Percentiles rank a stretch among this genome's conserved stretches.
These are phyloP conservation scores for Parochlus steinenii DNA, from an alignment of 2,888 invertebrate species.

Conservation along the genomic window DNA sequence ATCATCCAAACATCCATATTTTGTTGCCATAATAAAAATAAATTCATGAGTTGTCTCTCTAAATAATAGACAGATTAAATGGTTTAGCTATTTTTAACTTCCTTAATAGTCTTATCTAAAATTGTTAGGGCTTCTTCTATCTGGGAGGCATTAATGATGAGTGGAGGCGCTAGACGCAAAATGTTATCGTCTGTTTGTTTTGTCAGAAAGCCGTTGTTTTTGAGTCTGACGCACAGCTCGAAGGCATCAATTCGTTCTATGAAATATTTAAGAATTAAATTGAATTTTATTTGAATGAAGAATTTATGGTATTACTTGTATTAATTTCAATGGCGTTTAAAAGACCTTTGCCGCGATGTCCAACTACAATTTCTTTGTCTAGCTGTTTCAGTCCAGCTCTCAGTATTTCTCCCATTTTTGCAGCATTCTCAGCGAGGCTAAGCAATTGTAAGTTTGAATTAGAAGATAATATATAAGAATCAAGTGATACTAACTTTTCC, in stretches of 20 bases:
- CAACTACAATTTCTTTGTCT: slow-evolving; percentile 52
- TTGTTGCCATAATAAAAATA: too few relatives aligned
- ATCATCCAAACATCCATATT: too few relatives aligned
- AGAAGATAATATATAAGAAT: too few relatives aligned
- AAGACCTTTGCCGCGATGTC: slow-evolving; percentile 76
- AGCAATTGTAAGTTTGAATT: too few relatives aligned
- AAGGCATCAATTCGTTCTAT: slow-evolving; percentile 46
- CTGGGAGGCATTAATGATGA: slow-evolving; percentile 69
- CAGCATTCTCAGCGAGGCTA: slow-evolving; percentile 72
- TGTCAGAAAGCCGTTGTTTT: slow-evolving; percentile 79
- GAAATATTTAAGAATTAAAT: slow-evolving; percentile 30
- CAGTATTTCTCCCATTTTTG: slow-evolving; percentile 54
- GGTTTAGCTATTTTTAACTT: too few relatives aligned
- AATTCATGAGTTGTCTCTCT: too few relatives aligned
- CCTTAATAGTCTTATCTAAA: slow-evolving; percentile 46
- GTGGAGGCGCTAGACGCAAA: slow-evolving; percentile 88
- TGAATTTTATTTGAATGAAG: too few relatives aligned
- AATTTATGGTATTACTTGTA: slow-evolving; percentile 42
- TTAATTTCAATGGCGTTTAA: slow-evolving; percentile 79
- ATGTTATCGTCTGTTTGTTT: slow-evolving; percentile 95
- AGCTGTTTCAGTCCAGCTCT: slow-evolving; percentile 53
- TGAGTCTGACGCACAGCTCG: slow-evolving; percentile 71
- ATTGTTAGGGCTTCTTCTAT: slow-evolving; percentile 59
- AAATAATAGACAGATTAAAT: too few relatives aligned
- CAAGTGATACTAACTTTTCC: too few relatives aligned